phyloP scores from a whole-genome alignment of 30 jellyfish, hydroid and myxozoan species.

The Mastigias papua region DNA sequence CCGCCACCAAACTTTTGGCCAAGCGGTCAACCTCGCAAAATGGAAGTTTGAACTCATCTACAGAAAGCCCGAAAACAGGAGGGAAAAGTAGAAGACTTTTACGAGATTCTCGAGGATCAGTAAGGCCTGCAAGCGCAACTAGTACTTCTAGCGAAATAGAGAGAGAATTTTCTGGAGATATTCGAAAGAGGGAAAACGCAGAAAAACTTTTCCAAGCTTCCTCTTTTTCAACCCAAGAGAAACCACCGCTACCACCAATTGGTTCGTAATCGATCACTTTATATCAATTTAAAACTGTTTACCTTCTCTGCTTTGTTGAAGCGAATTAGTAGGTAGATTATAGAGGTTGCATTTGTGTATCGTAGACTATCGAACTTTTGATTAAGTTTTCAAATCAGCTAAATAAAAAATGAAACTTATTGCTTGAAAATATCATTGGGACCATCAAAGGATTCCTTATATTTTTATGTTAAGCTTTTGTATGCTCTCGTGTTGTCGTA shows the following conservation, averaged over 20 bases:
- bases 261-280: not conserved
- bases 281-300: not conserved
- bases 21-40: slow-evolving; percentile 32
- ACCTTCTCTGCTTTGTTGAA: not conserved
- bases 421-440: too few species aligned
- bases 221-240: slow-evolving; percentile 9
- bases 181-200: slow-evolving; percentile 16
- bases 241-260: not conserved
- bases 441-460: too few species aligned
- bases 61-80: slow-evolving; percentile 37
- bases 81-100: slow-evolving; percentile 14
- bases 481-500: too few species aligned
- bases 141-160: slow-evolving; percentile 43
- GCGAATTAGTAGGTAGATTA: too few species aligned
- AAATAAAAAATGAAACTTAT: too few species aligned
- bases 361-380: too few species aligned
- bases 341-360: too few species aligned
- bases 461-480: too few species aligned
- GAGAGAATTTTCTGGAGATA: slow-evolving; percentile 28
- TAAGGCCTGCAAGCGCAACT: slow-evolving; percentile 49
- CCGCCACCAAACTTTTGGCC: slow-evolving; percentile 22
- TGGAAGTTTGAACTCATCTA: slow-evolving; percentile 31
- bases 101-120: slow-evolving; percentile 67
- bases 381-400: too few species aligned
- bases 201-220: slow-evolving; percentile 52